Base-by-base conservation (phyloP, 1,140 invertebrate species). In the Cydia strobilella region DNA sequence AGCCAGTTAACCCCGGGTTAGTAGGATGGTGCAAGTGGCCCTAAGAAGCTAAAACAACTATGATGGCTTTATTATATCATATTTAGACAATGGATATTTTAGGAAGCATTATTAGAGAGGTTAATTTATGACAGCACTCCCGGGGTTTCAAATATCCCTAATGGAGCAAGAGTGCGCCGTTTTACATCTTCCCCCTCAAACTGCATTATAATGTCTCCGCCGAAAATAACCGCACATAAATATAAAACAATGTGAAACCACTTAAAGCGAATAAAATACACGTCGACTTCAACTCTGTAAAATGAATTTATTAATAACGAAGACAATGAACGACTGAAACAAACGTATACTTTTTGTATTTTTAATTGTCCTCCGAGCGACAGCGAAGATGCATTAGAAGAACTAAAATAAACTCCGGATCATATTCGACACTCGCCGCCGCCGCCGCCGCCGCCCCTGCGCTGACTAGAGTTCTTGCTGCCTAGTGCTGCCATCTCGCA, bases 251-350 rank as follows among this genome's bases (percentile, higher is more conserved):
- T 93, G 90, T 93, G 89, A 92, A 91, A 93, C 91, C 91, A 93
- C 91, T 93, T 93, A 93, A 91, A 93, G 89, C 90, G 89, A 91
- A 93, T 93, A 93, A 91, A 93, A 93, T 92, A 92, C 91, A 93
- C 86, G 89, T 91, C 89, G 82, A 85, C 88, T 91, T 89, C 89
- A 85, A 88, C 88, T 92, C 90, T 79, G 86, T 93, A 93, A 93
- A 93, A 93, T 93, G 90, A 93, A 93, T 91, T 93, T 93, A 93
- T 93, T 93, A 93, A 93, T 93, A 93, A 90, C 90, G 82, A 82
- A 91, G 91, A 93, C 91, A 93, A 93, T 93, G 91, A 93, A 91
- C 87, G 91, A 90, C 90, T 93, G 89, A 90, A 91, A 91, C 90
- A 86, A 92, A 88, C 84, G 87, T 83, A 88, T 82, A 88, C 85